Evolutionary conservation across 1,140 invertebrate species (phyloP).

Genomic region (Bombus consobrinus): DNA sequence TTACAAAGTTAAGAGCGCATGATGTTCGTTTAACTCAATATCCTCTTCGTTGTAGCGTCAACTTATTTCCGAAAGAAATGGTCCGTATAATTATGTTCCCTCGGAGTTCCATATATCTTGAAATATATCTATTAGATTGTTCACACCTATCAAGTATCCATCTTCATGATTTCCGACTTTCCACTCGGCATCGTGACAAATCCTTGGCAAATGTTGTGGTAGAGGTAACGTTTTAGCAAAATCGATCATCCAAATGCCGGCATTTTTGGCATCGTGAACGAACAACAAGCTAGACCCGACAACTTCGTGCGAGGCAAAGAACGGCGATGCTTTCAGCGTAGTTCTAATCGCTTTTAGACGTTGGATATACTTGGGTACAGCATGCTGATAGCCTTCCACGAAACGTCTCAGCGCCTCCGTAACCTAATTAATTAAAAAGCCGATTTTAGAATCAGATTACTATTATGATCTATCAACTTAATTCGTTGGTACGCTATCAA

Average conservation of each 20-base stretch:
- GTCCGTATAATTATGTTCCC: not conserved
- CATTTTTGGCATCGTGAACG: slow-evolving; percentile 94
- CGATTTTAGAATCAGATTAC: not conserved
- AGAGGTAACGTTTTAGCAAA: slow-evolving; percentile 97
- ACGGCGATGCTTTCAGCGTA: slow-evolving; percentile 91
- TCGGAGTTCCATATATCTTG: slow-evolving; percentile 70
- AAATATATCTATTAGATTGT: slow-evolving; percentile 96
- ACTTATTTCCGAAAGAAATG: not conserved
- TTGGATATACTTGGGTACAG: slow-evolving; percentile 91
- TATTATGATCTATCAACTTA: not conserved
- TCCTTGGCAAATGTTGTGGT: slow-evolving; percentile 86
- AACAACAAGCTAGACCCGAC: slow-evolving; percentile 98
- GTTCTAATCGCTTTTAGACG: slow-evolving; percentile 92
- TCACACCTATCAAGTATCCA: slow-evolving; percentile 96
- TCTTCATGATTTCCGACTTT: slow-evolving; percentile 99
- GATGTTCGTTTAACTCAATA: not conserved
- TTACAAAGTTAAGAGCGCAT: not conserved
- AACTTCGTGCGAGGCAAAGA: slow-evolving; percentile 96
- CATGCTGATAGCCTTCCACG: slow-evolving; percentile 89
- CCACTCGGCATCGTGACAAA: slow-evolving; percentile 94
- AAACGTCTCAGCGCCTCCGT: slow-evolving; percentile 92
- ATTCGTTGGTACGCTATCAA: not conserved
- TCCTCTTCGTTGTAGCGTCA: not conserved
- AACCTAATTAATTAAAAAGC: slow-evolving; percentile 83
- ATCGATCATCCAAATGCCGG: slow-evolving; percentile 98